phyloP scores from a whole-genome alignment of 2,888 invertebrate species.

The Branchipolynoe longqiensis region DNA sequence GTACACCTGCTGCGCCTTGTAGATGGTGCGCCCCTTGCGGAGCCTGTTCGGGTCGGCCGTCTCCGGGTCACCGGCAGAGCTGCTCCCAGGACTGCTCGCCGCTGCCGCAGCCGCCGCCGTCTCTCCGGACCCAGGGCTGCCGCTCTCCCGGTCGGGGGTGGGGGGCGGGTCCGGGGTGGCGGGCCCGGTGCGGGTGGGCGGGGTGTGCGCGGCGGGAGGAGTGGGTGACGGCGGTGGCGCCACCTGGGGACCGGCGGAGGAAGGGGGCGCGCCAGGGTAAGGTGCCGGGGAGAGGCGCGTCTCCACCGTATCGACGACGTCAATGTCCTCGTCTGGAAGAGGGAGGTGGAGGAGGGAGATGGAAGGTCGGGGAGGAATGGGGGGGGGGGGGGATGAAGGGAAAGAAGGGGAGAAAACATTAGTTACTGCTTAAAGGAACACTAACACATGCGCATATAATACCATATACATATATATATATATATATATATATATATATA shows the following conservation, averaged over 20 bases:
- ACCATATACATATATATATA: no score
- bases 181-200: background rate
- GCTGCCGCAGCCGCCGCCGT: background rate
- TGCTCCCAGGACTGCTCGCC: no score
- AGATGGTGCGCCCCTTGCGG: constrained; percentile 57
- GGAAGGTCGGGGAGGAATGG: no score
- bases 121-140: background rate
- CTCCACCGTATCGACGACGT: constrained; percentile 28
- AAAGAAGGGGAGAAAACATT: no score
- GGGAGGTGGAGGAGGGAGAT: background rate
- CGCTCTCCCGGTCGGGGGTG: background rate
- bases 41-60: constrained; percentile 33
- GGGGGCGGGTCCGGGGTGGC: background rate
- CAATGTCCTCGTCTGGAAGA: constrained; percentile 23
- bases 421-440: no score
- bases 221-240: background rate
- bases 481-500: background rate
- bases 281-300: constrained; percentile 7
- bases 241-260: background rate
- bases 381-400: no score
- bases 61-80: constrained; percentile 5
- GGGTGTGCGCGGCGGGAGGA: background rate
- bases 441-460: no score
- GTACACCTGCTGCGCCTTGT: constrained; percentile 61
- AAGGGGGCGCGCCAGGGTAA: background rate